Evolutionary conservation across 2,113 vertebrate genomes (phyloP).

Genomic region (Ranitomeya imitator): DNA sequence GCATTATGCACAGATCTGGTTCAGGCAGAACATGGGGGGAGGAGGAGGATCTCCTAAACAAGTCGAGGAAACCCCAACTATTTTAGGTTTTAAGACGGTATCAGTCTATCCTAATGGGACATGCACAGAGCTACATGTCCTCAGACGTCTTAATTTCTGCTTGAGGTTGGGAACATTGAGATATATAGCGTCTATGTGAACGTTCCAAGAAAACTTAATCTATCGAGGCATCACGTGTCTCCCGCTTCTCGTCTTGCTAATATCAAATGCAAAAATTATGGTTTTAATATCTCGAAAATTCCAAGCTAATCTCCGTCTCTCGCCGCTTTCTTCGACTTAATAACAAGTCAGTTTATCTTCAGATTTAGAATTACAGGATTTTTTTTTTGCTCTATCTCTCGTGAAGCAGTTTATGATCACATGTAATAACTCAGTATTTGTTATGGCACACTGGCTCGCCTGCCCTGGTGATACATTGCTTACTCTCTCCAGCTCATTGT

Average conservation of each 20-base stretch:
- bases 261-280: constrained; percentile 11
- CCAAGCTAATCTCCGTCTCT: neutral
- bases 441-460: neutral
- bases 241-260: neutral
- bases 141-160: neutral
- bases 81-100: neutral
- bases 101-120: neutral
- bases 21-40: neutral
- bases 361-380: constrained; percentile 5
- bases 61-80: neutral
- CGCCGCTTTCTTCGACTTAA: neutral
- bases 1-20: neutral
- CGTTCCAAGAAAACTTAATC: neutral
- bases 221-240: neutral
- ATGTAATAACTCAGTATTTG: constrained; percentile 22
- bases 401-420: neutral
- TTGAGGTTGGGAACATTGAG: neutral
- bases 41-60: neutral
- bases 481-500: constrained; percentile 5
- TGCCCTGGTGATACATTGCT: constrained; percentile 26
- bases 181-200: neutral
- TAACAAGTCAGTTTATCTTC: neutral
- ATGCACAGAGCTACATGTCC: neutral
- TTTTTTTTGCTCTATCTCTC: neutral
- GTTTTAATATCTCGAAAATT: neutral